Conservation (phyloP, 2,797 vertebrate species). For the Smutsia gigantea region DNA sequence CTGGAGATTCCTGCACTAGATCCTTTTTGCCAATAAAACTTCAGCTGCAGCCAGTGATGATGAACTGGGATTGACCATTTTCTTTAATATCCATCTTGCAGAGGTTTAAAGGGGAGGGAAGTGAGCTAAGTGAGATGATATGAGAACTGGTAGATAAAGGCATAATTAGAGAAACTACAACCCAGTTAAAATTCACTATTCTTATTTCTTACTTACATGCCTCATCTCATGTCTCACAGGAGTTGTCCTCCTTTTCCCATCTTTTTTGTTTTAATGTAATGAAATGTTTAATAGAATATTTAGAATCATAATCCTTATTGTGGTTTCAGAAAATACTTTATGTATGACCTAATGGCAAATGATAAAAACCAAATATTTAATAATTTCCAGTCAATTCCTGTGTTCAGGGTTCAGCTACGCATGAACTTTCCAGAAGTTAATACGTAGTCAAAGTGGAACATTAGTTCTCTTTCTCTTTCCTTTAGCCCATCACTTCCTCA, state of each 20-base stretch:
- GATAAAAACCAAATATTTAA: conserved; percentile 45
- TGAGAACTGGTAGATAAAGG: background rate
- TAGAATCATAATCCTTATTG: conserved; percentile 18
- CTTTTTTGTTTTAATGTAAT: background rate
- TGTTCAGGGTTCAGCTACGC: background rate
- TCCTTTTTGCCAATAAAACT: background rate
- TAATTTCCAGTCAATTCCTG: conserved; percentile 13
- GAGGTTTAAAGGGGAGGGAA: background rate
- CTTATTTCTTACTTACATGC: background rate
- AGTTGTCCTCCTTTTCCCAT: background rate
- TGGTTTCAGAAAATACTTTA: conserved; percentile 23
- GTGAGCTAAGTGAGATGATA: background rate
- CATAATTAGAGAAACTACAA: background rate
- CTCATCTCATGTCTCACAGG: background rate
- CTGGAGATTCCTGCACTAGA: background rate
- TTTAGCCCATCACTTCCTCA: background rate
- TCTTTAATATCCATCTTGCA: background rate
- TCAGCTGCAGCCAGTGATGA: background rate
- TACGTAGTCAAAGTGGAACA: background rate
- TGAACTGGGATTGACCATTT: background rate
- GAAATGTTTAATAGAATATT: conserved; percentile 38
- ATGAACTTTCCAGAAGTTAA: conserved; percentile 35
- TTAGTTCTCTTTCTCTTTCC: conserved; percentile 13
- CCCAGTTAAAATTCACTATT: conserved; percentile 3
- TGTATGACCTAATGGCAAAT: background rate